A percentile compares a stretch with the other conserved stretches of the same genome.
These are phyloP conservation scores for Dicaeum eximium DNA, from an alignment of 2,113 vertebrate genomes.

Conservation along the genomic window DNA sequence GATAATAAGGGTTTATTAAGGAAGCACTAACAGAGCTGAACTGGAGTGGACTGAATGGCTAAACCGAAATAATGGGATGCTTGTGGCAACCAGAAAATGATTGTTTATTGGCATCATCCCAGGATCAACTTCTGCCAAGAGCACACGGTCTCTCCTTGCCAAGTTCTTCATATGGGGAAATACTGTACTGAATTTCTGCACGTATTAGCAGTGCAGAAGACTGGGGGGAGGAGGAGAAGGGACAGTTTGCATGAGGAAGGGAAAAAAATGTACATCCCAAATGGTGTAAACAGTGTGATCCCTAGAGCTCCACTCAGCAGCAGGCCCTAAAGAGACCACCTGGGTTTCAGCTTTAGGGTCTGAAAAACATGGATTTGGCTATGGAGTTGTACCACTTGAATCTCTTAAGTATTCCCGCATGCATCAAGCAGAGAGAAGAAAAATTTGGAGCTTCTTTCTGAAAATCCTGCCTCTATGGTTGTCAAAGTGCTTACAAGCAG, in stretches of 20 bases:
- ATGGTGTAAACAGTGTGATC: background rate
- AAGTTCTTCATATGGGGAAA: constrained; percentile 45
- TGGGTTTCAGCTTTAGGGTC: background rate
- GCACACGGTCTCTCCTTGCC: constrained; percentile 2
- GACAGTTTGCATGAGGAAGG: background rate
- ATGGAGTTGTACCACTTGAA: background rate
- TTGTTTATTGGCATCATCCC: constrained; percentile 52
- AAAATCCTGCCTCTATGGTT: background rate
- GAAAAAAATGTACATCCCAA: background rate
- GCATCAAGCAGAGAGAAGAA: background rate
- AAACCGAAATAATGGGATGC: constrained; percentile 39
- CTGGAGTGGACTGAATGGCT: constrained; percentile 26
- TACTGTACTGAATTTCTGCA: constrained; percentile 39
- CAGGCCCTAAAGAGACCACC: background rate
- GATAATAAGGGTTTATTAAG: constrained; percentile 54
- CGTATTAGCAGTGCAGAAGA: background rate
- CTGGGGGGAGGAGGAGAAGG: background rate
- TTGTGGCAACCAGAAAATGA: constrained; percentile 62
- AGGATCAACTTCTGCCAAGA: constrained; percentile 51
- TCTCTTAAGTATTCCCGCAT: background rate
- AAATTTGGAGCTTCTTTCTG: background rate
- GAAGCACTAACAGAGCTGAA: constrained; percentile 1
- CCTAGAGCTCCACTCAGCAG: background rate
- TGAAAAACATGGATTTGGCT: background rate
- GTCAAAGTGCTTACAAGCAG: background rate